These are phyloP conservation scores for Idaea dimidiata DNA, from an alignment of 2,888 invertebrate genomes.

Conservation along the genomic window DNA sequence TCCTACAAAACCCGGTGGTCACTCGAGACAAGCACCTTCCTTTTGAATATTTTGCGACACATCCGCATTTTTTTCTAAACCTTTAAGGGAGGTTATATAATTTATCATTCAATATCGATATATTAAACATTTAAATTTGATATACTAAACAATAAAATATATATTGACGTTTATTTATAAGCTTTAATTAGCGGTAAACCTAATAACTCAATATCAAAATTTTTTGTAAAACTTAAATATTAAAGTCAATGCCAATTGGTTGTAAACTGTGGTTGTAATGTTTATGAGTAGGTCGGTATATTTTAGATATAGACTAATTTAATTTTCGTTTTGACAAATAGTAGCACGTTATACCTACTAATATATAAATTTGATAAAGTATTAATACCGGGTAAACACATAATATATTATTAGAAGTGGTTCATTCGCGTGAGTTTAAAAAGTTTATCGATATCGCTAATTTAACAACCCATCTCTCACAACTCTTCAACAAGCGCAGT, in stretches of 20 bases:
- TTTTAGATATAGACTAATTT: too few relatives aligned
- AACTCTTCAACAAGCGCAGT: slow-evolving; percentile 42
- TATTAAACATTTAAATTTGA: not conserved
- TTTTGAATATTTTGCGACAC: slow-evolving; percentile 47
- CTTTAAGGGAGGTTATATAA: slow-evolving; percentile 37
- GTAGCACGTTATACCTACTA: too few relatives aligned
- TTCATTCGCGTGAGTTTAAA: not conserved
- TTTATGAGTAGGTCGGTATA: too few relatives aligned
- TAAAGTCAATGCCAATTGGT: too few relatives aligned
- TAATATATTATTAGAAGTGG: not conserved
- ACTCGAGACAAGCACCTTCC: slow-evolving; percentile 58
- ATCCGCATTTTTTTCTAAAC: slow-evolving; percentile 50
- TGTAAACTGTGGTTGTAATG: too few relatives aligned
- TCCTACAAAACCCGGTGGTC: slow-evolving; percentile 66
- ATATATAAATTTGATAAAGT: too few relatives aligned
- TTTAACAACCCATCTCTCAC: slow-evolving; percentile 20
- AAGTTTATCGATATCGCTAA: slow-evolving; percentile 21
- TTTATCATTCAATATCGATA: slow-evolving; percentile 20
- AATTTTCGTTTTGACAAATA: too few relatives aligned
- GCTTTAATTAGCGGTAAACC: not conserved
- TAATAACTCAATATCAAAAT: too few relatives aligned
- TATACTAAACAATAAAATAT: not conserved
- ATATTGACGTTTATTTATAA: not conserved
- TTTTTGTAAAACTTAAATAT: too few relatives aligned
- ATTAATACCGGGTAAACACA: too few relatives aligned